Evolutionary conservation across 2,888 invertebrate genomes (phyloP), one percentile per base, ranked within the genome.

Genomic region (Stomorhina lunata): DNA sequence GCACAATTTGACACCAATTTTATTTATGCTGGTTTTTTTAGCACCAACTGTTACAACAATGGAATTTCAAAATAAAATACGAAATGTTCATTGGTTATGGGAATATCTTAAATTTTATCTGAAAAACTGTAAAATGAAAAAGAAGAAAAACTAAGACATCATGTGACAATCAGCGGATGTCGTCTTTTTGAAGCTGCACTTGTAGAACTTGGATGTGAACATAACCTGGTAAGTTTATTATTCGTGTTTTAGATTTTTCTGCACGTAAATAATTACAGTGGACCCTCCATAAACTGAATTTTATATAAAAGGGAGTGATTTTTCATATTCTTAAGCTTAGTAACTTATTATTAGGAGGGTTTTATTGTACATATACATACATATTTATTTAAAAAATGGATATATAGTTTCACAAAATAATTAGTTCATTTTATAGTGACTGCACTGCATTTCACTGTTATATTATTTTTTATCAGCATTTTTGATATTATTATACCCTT

Each of bases 1-100:
- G 53, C 53, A 53, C 25, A 48, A 48, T 48, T 48, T 48, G 48
- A 48, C 48, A 48, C 48, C 12, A 53, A 53, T 53, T 22, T 48
- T 48, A 53, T 53, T 53, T 43, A n/a, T 48, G 22, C 20, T 22
- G 22, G 22, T 9, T 45, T 45, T 20, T 48, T 48, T 37, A 4
- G 12, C 2, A 43, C 15, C 25, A 61, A 71, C 10, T 22, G 15
- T 57, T 71, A 10, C 63, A 73, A 73, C 73, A 73, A 73, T 73
- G 22, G 12, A 12, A 61, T 63, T 61, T 61, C 34, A 48, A 72
- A 45, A 48, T 37, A n/a, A 27, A 20, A n/a, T 40, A 50, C 53
- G 15, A 37, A 53, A 63, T 22, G 43, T 9, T 45, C 34, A 22
- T 15, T 12, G 25, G 20, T 22, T 1, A 25, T 9, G 27, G 34